A percentile compares a stretch with the other conserved stretches of the same genome.
Conservation (phyloP, 2,113 vertebrate genomes). For the Campylorhamphus procurvoides region DNA sequence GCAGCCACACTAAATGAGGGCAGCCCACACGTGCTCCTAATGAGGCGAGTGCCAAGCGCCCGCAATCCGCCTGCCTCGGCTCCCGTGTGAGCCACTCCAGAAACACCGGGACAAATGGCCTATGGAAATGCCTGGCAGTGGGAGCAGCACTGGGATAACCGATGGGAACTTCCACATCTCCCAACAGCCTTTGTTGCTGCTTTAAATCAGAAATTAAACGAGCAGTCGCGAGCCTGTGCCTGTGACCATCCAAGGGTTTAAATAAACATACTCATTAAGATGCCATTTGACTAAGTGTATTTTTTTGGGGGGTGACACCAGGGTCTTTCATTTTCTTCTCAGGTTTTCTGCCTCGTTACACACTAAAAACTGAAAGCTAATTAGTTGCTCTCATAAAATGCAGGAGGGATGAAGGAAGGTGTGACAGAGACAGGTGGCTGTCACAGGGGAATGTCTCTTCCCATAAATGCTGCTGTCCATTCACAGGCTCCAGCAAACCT, state of each 20-base stretch:
- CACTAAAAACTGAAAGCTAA: background rate
- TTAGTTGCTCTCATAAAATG: background rate
- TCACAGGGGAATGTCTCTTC: background rate
- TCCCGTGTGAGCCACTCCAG: fast-evolving
- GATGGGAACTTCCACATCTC: background rate
- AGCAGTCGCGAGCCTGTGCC: fast-evolving
- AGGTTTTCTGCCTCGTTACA: background rate
- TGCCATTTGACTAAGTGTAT: fast-evolving
- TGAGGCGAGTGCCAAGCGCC: fast-evolving
- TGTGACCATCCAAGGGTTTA: background rate
- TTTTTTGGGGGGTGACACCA: background rate
- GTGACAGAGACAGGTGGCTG: background rate
- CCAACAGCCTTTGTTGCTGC: fast-evolving
- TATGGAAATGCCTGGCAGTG: background rate
- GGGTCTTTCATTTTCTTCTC: background rate
- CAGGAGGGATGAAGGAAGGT: background rate
- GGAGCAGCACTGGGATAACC: background rate
- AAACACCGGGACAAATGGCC: fast-evolving
- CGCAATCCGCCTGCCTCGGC: background rate
- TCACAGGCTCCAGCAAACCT: background rate
- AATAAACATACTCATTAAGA: background rate
- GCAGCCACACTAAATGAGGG: background rate
- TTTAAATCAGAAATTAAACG: background rate
- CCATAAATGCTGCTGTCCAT: background rate
- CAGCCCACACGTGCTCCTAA: background rate